Base-by-base conservation (phyloP, 2,888 invertebrate genomes). In the Orchesella flavescens region DNA sequence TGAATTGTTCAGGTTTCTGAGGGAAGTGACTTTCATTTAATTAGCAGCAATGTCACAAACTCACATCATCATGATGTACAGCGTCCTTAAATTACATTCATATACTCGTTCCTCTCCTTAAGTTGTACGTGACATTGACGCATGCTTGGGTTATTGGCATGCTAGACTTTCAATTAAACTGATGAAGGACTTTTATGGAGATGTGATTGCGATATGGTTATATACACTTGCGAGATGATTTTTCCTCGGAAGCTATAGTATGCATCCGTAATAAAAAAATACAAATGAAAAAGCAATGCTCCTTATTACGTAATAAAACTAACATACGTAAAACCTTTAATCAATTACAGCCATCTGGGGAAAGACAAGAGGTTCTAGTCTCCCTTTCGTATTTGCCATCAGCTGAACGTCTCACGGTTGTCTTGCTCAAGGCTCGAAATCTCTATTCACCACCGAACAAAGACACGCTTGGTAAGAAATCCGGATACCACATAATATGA, bases 371-470 rank as follows among this genome's bases (percentile, higher is more conserved):
- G 89, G 91, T 97, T 43, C 91, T 96, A 86, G 91, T 97, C 74
- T 96, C 96, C 0, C 91, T 97, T 43, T 96, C 96, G 85, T 97
- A 96, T 90, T 91, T 97, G 87, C 96, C 96, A 15, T 96, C 95
- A 34, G 96, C 96, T 1, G 96, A 96, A 90, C 92, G 96, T 74
- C 92, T 96, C 21, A 96, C 96, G 0, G 94, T 96, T 7, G 94
- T 94, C 1, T 93, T 96, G 23, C 92, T 95, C 90, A 96, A 96
- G 90, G 97, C 96, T 5, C 93, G 95, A 88, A 96, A 97, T 90
- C 92, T 97, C 76, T 93, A 95, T 89, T 93, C 94, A 17, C 93
- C 94, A 4, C 89, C 87, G 86, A 90, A 91, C 71, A 91, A 91
- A 87, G 93, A 94, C 88, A 92, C 92, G 88, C 91, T 93, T 89